Evolutionary conservation across 1,140 invertebrate genomes (phyloP).

Genomic region (Gonatopus flavifemur): DNA sequence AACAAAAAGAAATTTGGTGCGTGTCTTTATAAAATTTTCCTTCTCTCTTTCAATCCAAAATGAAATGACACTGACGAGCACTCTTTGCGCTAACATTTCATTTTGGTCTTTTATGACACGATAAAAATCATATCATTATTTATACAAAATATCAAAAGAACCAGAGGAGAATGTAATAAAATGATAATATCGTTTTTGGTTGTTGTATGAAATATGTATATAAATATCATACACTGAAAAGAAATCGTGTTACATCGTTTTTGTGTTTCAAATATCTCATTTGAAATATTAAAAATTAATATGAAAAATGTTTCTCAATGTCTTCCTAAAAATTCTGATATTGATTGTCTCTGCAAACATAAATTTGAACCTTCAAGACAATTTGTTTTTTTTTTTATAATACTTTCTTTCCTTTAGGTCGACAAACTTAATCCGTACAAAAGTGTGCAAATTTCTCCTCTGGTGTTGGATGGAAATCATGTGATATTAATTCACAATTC

Average conservation of each 20-base stretch:
- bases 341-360: neutral
- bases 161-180: slow-evolving; percentile 37
- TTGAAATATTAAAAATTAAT: no score
- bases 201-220: no score
- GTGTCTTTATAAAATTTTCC: slow-evolving; percentile 13
- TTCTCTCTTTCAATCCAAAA: slow-evolving; percentile 9
- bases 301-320: neutral
- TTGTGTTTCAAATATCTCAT: neutral
- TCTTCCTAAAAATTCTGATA: neutral
- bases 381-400: neutral
- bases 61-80: slow-evolving; percentile 14
- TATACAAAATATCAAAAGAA: slow-evolving; percentile 30
- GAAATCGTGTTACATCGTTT: neutral
- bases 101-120: slow-evolving; percentile 13
- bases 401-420: neutral
- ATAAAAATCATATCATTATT: slow-evolving; percentile 21
- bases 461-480: slow-evolving; percentile 32
- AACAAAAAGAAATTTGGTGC: slow-evolving; percentile 17
- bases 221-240: no score
- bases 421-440: neutral
- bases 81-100: slow-evolving; percentile 14
- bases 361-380: neutral
- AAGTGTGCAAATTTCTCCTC: slow-evolving; percentile 31
- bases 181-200: slow-evolving; percentile 1
- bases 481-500: slow-evolving; percentile 40